These are phyloP conservation scores for Drosophila percnosoma DNA, from an alignment of 2,888 invertebrate genomes.

Conservation along the genomic window DNA sequence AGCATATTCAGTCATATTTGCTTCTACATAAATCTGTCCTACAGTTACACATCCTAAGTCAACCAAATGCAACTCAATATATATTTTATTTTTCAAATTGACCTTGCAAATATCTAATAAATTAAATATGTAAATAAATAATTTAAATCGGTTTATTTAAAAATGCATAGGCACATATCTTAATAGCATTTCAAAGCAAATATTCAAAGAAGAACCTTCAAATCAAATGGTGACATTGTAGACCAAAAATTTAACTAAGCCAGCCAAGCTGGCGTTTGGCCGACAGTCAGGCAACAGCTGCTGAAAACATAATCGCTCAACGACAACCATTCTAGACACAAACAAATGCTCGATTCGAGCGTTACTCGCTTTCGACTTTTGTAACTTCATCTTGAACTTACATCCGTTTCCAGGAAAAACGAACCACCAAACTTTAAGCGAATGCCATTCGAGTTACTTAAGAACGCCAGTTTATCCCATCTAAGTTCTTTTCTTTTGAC, in stretches of 20 bases:
- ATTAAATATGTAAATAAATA: not conserved
- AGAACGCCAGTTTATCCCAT: constrained; percentile 71
- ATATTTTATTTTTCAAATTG: not conserved
- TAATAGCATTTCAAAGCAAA: not conserved
- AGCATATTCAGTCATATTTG: not conserved
- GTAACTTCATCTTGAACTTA: constrained; percentile 55
- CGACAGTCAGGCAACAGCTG: constrained; percentile 52
- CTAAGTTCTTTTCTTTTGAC: constrained; percentile 79
- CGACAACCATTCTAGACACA: constrained; percentile 49
- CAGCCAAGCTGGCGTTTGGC: constrained; percentile 3
- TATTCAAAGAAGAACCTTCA: not conserved
- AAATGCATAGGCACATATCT: not conserved
- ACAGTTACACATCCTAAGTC: not conserved
- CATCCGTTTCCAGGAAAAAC: constrained; percentile 31
- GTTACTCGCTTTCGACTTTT: constrained; percentile 47
- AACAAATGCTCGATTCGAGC: constrained; percentile 52
- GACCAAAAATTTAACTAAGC: constrained; percentile 19
- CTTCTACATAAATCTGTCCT: not conserved
- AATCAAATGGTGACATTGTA: not conserved
- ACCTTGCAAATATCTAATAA: not conserved
- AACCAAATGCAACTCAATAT: not conserved
- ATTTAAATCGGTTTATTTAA: not conserved
- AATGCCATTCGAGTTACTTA: constrained; percentile 73
- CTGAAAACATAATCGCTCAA: constrained; percentile 64
- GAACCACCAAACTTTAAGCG: constrained; percentile 62